These are phyloP conservation scores for Diplosoma virens DNA, from an alignment of 23 tunicate genomes.

Conservation along the genomic window DNA sequence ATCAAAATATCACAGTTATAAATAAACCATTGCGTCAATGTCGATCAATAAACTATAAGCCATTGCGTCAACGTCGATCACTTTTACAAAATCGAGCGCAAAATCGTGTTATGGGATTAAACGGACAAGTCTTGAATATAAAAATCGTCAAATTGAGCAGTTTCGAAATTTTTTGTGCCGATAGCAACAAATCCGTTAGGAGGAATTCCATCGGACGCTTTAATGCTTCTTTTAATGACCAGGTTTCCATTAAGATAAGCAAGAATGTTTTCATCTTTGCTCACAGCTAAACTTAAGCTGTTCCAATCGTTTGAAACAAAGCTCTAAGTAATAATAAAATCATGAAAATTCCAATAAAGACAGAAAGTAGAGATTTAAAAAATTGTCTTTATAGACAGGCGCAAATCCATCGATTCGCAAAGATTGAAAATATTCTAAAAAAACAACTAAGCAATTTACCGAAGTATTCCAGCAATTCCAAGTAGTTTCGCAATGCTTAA, in stretches of 20 bases:
- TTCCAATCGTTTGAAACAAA: conserved; percentile 51
- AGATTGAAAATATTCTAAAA: too few species aligned
- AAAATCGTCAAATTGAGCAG: conserved; percentile 84
- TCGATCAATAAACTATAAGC: too few species aligned
- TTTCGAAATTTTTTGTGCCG: conserved; percentile 59
- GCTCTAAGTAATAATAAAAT: too few species aligned
- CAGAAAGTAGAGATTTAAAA: too few species aligned
- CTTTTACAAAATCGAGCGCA: too few species aligned
- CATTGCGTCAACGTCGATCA: too few species aligned
- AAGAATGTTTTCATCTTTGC: conserved; percentile 10
- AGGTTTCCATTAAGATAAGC: conserved; percentile 61
- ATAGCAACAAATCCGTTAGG: conserved; percentile 81
- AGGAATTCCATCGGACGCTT: conserved; percentile 34
- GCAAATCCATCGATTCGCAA: too few species aligned
- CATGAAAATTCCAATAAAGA: too few species aligned
- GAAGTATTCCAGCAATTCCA: conserved; percentile 38
- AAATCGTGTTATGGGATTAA: too few species aligned
- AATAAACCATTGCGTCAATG: too few species aligned
- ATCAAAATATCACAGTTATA: too few species aligned
- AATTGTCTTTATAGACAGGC: too few species aligned
- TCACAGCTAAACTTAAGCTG: conserved; percentile 38
- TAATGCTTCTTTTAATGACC: conserved; percentile 28
- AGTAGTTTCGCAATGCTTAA: conserved; percentile 9
- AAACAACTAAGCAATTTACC: neutral
- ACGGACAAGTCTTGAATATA: neutral